Percentiles rank a stretch among this genome's conserved stretches.
Conservation (phyloP, 2,113 vertebrate genomes). For the Pithys albifrons region DNA sequence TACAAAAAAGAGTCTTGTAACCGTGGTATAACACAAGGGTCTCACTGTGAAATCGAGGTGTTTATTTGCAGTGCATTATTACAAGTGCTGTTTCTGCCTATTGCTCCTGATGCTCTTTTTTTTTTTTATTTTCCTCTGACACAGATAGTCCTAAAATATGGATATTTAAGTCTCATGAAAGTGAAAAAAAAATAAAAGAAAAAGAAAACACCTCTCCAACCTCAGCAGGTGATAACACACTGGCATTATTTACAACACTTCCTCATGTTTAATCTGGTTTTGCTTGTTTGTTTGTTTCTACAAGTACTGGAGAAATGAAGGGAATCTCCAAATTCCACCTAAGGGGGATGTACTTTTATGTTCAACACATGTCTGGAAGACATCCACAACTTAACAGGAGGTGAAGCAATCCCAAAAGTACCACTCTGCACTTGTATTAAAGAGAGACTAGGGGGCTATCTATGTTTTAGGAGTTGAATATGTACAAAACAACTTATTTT, state of each 20-base stretch:
- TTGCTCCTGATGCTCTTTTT: not conserved
- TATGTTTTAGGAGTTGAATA: not conserved
- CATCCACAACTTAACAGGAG: not conserved
- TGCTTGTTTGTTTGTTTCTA: not conserved
- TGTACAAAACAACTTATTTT: not conserved
- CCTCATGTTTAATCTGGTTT: not conserved
- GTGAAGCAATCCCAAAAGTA: not conserved
- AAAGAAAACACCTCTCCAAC: not conserved
- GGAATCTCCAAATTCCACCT: not conserved
- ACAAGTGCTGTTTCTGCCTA: not conserved
- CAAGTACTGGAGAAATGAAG: not conserved
- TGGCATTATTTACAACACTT: not conserved
- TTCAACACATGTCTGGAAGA: not conserved
- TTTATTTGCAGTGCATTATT: not conserved
- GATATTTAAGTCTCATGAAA: not conserved
- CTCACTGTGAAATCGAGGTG: rapidly evolving
- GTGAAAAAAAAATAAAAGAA: not conserved
- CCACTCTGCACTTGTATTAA: not conserved
- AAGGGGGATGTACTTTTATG: not conserved
- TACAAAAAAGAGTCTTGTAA: not conserved
- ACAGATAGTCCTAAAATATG: not conserved
- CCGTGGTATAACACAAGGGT: not conserved
- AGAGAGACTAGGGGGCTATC: not conserved
- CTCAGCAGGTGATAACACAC: not conserved
- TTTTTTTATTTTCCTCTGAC: not conserved